A percentile compares a stretch with the other conserved stretches of the same genome.
These are phyloP conservation scores for Leucoptera coffeella DNA, from an alignment of 2,888 invertebrate species.

Conservation along the genomic window DNA sequence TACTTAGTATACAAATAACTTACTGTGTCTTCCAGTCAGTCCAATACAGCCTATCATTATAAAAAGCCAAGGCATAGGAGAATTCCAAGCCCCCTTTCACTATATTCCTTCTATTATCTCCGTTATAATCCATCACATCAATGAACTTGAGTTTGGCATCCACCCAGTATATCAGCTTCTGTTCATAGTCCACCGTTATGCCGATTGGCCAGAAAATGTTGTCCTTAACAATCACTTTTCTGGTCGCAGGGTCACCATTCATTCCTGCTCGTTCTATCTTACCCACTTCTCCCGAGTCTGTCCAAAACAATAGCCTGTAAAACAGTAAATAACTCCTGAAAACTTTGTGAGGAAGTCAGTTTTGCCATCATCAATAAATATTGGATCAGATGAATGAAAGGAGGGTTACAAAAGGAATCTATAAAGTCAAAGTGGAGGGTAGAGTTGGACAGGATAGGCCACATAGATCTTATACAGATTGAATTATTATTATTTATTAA, in stretches of 20 bases:
- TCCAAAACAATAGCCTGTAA: constrained; percentile 79
- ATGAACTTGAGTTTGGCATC: constrained; percentile 82
- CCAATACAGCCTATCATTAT: constrained; percentile 75
- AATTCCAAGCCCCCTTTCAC: constrained; percentile 66
- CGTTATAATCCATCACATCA: constrained; percentile 81
- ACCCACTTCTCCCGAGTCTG: constrained; percentile 89
- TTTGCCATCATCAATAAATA: no score
- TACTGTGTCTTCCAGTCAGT: constrained; percentile 85
- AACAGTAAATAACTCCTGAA: no score
- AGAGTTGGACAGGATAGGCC: no score
- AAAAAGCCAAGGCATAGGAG: constrained; percentile 78
- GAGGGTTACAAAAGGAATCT: no score
- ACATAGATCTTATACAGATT: no score
- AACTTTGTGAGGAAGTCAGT: no score
- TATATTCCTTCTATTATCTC: constrained; percentile 64
- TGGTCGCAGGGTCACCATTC: constrained; percentile 74
- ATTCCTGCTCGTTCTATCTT: constrained; percentile 88
- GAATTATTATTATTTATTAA: no score
- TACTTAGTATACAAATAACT: no score
- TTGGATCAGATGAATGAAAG: no score
- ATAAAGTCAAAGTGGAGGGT: no score
- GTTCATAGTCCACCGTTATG: constrained; percentile 75
- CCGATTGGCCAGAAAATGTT: constrained; percentile 95
- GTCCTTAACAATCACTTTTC: constrained; percentile 73
- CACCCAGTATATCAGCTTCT: constrained; percentile 81